Evolutionary conservation across 35 echinoderm and acorn worm species (phyloP), one percentile per base, ranked within the genome.

Genomic region (Heliocidaris erythrogramma): DNA sequence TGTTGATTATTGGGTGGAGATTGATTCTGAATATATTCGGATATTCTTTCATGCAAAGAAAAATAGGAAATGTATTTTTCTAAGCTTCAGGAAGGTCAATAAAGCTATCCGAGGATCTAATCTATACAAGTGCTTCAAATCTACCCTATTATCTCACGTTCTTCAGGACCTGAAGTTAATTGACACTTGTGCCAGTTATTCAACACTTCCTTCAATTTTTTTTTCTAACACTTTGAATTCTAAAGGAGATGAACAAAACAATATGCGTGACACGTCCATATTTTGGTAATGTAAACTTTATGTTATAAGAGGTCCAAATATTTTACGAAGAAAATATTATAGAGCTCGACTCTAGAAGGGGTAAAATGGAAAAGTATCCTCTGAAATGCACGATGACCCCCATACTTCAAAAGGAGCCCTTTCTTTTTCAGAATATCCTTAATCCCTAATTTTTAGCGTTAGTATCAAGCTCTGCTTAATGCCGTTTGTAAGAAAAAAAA

Each of bases 1-100:
- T 78, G 65, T 78, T 78, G 65, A 78, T 78, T 78, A 78, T 78
- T 78, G 65, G 65, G 21, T 21, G 65, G 65, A 78, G 65, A 78
- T 78, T n/a, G 65, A n/a, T 18, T 7, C 27, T 78, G 65, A 78
- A n/a, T 21, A 21, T 78, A 78, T 27, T 78, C 65, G 65, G n/a
- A 78, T 78, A 78, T 27, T 78, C 65, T n/a, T n/a, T 78, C 65
- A 78, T 21, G 65, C 21, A 78, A 78, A 78, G 65, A 78, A 78
- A 78, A 78, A 78, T 27, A 78, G 7, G 65, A 78, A 78, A 78
- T 21, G 21, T 78, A 78, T 78, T 78, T 78, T 78, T 78, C 8
- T 27, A 78, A 27, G 27, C 27, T 78, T 78, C 27, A n/a, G n/a
- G 65, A 27, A 78, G 65, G 65, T 78, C 65, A 78, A 78, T 78